Percentiles rank a stretch among this genome's conserved stretches.
Evolutionary conservation across 2,797 vertebrate genomes (phyloP).

Genomic region (Peromyscus attwateri): DNA sequence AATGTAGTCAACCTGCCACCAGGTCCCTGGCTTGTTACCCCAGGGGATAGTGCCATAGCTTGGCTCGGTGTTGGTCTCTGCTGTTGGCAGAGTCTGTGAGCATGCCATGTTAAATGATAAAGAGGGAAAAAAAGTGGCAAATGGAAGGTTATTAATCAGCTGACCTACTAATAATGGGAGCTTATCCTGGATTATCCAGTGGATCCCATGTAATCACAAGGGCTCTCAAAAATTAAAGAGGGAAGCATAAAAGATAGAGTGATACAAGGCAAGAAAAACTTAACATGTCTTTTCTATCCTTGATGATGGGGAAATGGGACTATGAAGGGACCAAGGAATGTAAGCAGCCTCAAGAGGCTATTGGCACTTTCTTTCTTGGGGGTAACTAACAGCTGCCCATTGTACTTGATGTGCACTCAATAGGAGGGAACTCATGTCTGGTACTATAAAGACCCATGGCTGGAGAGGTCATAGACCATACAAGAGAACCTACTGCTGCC

Average conservation of each 20-base stretch:
- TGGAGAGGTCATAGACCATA: background rate
- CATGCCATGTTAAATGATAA: background rate
- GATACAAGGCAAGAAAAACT: background rate
- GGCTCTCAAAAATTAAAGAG: slow-evolving; percentile 32
- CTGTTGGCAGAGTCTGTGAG: background rate
- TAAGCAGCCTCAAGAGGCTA: background rate
- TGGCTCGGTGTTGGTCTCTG: background rate
- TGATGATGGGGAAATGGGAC: background rate
- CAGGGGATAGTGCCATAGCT: background rate
- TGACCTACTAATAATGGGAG: background rate
- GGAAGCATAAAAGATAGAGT: background rate
- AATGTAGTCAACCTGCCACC: background rate
- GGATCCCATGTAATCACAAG: background rate
- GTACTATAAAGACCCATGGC: background rate
- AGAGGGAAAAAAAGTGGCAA: background rate
- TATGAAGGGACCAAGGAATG: background rate
- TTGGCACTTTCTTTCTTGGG: background rate
- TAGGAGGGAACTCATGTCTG: background rate
- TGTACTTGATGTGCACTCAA: background rate
- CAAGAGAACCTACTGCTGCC: background rate
- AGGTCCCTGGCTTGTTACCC: background rate
- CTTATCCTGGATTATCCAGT: background rate
- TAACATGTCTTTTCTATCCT: background rate
- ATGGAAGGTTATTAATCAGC: background rate
- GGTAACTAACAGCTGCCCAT: background rate